Percentiles rank a stretch among this genome's conserved stretches.
Evolutionary conservation across 2,113 vertebrate genomes (phyloP).

Genomic region (Anguilla rostrata): DNA sequence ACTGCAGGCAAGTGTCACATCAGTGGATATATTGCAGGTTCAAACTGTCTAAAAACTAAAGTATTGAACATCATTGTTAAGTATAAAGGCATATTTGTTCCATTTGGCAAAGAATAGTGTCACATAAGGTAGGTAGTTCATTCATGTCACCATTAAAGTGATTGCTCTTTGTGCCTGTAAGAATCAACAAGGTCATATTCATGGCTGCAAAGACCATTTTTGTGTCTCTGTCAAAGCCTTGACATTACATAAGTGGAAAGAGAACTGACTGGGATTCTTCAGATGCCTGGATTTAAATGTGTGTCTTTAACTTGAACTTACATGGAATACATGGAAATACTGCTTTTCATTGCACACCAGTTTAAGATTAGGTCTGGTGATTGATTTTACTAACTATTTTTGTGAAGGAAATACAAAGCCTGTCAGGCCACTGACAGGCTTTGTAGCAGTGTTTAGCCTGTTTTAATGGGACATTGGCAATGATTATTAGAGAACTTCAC

Average conservation of each 20-base stretch:
- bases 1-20: conserved; percentile 4
- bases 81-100: background rate
- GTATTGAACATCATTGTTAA: background rate
- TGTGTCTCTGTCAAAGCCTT: background rate
- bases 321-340: no score
- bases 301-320: no score
- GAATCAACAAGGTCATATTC: background rate
- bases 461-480: background rate
- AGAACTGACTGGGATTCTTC: background rate
- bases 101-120: background rate
- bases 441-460: background rate
- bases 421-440: background rate
- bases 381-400: no score
- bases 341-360: background rate
- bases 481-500: background rate
- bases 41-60: background rate
- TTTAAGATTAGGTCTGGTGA: background rate
- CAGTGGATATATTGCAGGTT: background rate
- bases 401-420: no score
- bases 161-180: background rate
- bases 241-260: background rate
- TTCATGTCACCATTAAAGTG: background rate
- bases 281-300: background rate
- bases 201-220: background rate
- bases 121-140: no score